Percentiles rank a stretch among this genome's conserved stretches.
Conservation (phyloP, 2,797 vertebrate genomes). For the Schizopygopsis malacanthus region DNA sequence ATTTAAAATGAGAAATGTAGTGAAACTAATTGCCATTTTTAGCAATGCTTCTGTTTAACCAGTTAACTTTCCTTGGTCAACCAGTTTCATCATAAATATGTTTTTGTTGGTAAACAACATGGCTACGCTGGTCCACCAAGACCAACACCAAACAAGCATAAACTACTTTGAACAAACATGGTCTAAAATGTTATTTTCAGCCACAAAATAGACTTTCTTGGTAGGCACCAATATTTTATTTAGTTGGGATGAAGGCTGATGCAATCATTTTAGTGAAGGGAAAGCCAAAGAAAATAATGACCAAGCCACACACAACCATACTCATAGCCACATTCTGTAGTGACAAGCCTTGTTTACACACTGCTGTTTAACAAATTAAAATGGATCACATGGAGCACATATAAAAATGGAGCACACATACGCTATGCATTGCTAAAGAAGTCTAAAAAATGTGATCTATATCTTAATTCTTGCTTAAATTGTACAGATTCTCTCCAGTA, state of each 20-base stretch:
- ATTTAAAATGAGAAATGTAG: neutral
- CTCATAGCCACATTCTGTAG: neutral
- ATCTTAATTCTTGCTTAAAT: neutral
- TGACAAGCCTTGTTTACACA: neutral
- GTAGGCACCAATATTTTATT: neutral
- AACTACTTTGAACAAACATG: neutral
- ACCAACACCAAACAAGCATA: neutral
- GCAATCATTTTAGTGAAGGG: conserved; percentile 42
- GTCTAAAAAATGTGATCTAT: neutral
- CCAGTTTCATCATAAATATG: neutral
- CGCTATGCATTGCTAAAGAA: neutral
- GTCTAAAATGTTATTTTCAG: neutral
- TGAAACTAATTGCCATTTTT: neutral
- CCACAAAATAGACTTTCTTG: neutral
- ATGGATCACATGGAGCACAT: neutral
- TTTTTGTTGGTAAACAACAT: neutral
- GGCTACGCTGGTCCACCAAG: neutral
- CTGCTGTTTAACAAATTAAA: neutral
- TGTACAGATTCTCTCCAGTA: neutral
- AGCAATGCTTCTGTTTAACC: neutral
- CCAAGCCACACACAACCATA: neutral
- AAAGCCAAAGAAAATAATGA: neutral
- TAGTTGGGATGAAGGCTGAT: neutral
- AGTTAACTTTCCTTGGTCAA: neutral
- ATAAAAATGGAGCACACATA: too few species aligned